Conservation (phyloP, 2,113 vertebrate species). For the Seriola dumerili region DNA sequence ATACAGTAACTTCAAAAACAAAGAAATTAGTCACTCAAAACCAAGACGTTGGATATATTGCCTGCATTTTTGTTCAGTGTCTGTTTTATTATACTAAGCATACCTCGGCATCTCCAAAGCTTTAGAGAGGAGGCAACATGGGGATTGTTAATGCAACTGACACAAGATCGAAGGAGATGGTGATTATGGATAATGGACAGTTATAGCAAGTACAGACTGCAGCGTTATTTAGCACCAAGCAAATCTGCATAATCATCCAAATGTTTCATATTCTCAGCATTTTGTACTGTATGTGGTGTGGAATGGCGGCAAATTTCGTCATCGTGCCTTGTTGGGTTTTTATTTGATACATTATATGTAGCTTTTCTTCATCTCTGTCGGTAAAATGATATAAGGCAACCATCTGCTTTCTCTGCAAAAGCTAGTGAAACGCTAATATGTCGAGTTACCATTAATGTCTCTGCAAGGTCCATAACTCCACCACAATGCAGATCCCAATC, state of each 20-base stretch:
- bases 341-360: neutral
- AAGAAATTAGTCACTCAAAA: slow-evolving; percentile 34
- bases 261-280: slow-evolving; percentile 9
- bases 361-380: neutral
- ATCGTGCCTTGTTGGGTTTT: slow-evolving; percentile 13
- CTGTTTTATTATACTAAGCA: slow-evolving; percentile 9
- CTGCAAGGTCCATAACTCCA: slow-evolving; percentile 12
- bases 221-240: slow-evolving; percentile 30
- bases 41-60: neutral
- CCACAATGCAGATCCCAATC: slow-evolving; percentile 16
- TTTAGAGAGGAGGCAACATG: slow-evolving; percentile 12
- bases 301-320: neutral
- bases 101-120: slow-evolving; percentile 9
- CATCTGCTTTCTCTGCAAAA: slow-evolving; percentile 11
- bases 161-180: slow-evolving; percentile 17
- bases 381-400: neutral
- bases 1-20: slow-evolving; percentile 45
- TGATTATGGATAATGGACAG: slow-evolving; percentile 29
- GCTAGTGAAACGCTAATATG: neutral
- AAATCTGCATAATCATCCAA: slow-evolving; percentile 19
- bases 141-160: slow-evolving; percentile 3
- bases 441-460: slow-evolving; percentile 7
- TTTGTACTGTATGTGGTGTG: neutral
- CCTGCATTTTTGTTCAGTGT: neutral
- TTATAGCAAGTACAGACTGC: slow-evolving; percentile 35